Conservation (phyloP, 1,140 invertebrate genomes). For the Helicoverpa zea region DNA sequence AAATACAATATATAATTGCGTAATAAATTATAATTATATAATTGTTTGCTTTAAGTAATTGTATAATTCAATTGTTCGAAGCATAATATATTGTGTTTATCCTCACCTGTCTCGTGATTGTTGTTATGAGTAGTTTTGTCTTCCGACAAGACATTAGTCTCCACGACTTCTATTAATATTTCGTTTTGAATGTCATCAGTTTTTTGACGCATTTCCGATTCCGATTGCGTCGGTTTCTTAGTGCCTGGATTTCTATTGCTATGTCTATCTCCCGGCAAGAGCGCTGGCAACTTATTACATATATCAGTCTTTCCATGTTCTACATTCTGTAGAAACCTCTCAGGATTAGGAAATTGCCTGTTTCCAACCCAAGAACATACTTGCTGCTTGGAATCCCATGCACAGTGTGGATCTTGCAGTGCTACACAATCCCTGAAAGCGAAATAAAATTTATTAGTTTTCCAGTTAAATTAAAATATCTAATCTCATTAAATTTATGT, state of each 20-base stretch:
- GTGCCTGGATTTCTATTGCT: constrained; percentile 79
- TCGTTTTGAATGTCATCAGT: constrained; percentile 80
- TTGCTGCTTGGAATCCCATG: constrained; percentile 94
- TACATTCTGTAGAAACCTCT: constrained; percentile 92
- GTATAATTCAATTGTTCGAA: too few relatives aligned
- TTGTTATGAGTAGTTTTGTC: constrained; percentile 71
- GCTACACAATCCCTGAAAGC: constrained; percentile 94
- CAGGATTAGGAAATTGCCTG: constrained; percentile 89
- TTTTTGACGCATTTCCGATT: constrained; percentile 70
- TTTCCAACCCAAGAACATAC: constrained; percentile 91
- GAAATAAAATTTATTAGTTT: constrained; percentile 45
- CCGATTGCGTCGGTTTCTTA: constrained; percentile 75
- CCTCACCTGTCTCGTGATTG: constrained; percentile 81
- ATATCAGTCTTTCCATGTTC: constrained; percentile 89
- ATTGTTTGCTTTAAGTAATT: not conserved
- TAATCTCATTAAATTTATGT: constrained; percentile 36
- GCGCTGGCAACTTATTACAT: constrained; percentile 88
- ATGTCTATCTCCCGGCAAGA: constrained; percentile 74
- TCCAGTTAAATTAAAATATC: constrained; percentile 4
- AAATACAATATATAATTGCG: too few relatives aligned
- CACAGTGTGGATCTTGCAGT: constrained; percentile 98
- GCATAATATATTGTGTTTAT: not conserved
- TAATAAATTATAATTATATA: not conserved
- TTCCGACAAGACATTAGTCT: constrained; percentile 79
- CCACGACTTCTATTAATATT: constrained; percentile 82